These are phyloP conservation scores for Zaprionus vittiger DNA, from an alignment of 1,140 invertebrate species.

Conservation along the genomic window DNA sequence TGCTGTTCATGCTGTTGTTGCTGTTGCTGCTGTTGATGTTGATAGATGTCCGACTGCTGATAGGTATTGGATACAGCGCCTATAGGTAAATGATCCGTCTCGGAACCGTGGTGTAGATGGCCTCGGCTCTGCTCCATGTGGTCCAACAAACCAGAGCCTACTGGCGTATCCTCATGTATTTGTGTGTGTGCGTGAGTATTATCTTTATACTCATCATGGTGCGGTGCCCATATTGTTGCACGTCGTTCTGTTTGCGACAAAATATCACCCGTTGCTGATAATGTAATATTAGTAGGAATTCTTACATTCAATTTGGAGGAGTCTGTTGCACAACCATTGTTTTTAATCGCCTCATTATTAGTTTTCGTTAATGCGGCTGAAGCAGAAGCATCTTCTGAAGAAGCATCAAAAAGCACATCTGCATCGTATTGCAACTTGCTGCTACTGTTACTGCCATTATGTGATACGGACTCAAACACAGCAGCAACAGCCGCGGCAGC, in stretches of 20 bases:
- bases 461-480: slow-evolving; percentile 5
- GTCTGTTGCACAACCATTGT: slow-evolving; percentile 75
- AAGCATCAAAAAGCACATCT: slow-evolving; percentile 29
- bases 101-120: slow-evolving; percentile 18
- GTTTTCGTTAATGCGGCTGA: slow-evolving; percentile 16
- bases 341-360: slow-evolving; percentile 50
- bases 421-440: slow-evolving; percentile 34
- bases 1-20: slow-evolving; percentile 21
- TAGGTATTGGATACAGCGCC: slow-evolving; percentile 35
- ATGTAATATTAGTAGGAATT: slow-evolving; percentile 70
- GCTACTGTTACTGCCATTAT: slow-evolving; percentile 16
- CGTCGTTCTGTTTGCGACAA: slow-evolving; percentile 48
- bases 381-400: slow-evolving; percentile 23
- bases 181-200: background rate
- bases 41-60: slow-evolving; percentile 19
- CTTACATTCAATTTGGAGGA: slow-evolving; percentile 68
- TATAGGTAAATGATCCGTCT: slow-evolving; percentile 29
- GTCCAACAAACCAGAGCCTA: background rate
- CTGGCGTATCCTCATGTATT: background rate
- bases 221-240: slow-evolving; percentile 62
- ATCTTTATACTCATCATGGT: slow-evolving; percentile 46
- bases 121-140: background rate
- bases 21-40: slow-evolving; percentile 23
- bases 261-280: slow-evolving; percentile 71
- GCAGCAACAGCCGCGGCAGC: background rate